Conservation (phyloP, 2,888 invertebrate species). For the Rhingia campestris region DNA sequence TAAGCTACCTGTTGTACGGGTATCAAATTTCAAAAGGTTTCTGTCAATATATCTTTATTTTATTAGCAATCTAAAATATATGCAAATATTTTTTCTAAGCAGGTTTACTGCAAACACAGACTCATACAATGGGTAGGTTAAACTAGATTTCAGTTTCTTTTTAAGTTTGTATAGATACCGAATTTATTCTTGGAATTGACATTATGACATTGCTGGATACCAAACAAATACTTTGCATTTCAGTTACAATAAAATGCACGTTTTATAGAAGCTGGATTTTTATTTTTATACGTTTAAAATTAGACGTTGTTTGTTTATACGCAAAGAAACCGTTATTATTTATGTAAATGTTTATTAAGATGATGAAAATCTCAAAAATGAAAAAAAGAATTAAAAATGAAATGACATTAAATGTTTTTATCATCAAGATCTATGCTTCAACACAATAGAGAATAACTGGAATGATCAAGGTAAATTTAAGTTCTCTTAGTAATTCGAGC, state of each 20-base stretch:
- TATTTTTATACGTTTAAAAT: too few relatives aligned
- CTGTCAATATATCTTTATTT: slow-evolving; percentile 22
- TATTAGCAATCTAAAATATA: slow-evolving; percentile 22
- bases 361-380: too few relatives aligned
- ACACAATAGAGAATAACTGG: too few relatives aligned
- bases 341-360: too few relatives aligned
- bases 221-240: slow-evolving; percentile 6
- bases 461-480: too few relatives aligned
- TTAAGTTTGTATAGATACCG: background rate
- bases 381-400: too few relatives aligned
- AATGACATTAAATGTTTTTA: too few relatives aligned
- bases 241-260: too few relatives aligned
- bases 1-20: slow-evolving; percentile 25
- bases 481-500: too few relatives aligned
- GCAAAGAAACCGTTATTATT: too few relatives aligned
- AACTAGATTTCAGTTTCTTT: slow-evolving; percentile 37
- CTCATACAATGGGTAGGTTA: background rate
- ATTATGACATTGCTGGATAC: slow-evolving; percentile 26
- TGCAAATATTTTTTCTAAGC: slow-evolving; percentile 34
- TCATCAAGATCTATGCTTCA: too few relatives aligned
- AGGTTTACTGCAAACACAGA: slow-evolving; percentile 20
- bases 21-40: slow-evolving; percentile 25
- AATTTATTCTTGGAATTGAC: slow-evolving; percentile 15
- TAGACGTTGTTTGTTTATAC: background rate
- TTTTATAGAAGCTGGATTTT: too few relatives aligned